Percentiles rank a stretch among this genome's conserved stretches.
Conservation (phyloP, 30 jellyfish, hydroid and myxozoan genomes). For the Haliclystus octoradiatus region DNA sequence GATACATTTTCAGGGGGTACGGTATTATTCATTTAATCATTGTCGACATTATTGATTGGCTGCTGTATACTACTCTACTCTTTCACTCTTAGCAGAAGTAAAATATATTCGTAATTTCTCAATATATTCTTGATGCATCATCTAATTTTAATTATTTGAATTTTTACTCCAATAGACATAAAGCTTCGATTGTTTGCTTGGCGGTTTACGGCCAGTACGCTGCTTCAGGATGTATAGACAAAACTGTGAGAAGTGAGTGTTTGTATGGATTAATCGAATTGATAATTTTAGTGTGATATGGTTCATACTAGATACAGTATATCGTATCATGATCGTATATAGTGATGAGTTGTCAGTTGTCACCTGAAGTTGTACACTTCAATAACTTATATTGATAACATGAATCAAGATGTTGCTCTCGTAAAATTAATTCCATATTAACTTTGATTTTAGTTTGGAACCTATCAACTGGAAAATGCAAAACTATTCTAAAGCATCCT, state of each 20-base stretch:
- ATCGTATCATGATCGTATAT: background rate
- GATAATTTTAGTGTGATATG: background rate
- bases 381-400: background rate
- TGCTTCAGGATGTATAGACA: constrained; percentile 74
- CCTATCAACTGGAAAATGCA: constrained; percentile 62
- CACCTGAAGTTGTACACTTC: background rate
- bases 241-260: constrained; percentile 59
- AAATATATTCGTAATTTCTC: too few relatives aligned
- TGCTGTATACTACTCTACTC: too few relatives aligned
- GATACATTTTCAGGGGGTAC: background rate
- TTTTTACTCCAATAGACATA: background rate
- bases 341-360: background rate
- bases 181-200: background rate
- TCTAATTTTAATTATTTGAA: too few relatives aligned
- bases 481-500: constrained; percentile 48
- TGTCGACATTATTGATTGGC: too few relatives aligned
- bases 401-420: background rate
- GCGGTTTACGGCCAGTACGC: background rate
- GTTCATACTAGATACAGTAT: background rate
- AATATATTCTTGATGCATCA: too few relatives aligned
- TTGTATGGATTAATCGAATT: background rate
- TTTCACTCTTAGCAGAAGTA: too few relatives aligned
- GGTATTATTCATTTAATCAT: background rate
- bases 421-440: background rate
- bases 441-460: constrained; percentile 47